A percentile compares a stretch with the other conserved stretches of the same genome.
phyloP scores from a whole-genome alignment of 2,113 vertebrate genomes.

The Apus apus region DNA sequence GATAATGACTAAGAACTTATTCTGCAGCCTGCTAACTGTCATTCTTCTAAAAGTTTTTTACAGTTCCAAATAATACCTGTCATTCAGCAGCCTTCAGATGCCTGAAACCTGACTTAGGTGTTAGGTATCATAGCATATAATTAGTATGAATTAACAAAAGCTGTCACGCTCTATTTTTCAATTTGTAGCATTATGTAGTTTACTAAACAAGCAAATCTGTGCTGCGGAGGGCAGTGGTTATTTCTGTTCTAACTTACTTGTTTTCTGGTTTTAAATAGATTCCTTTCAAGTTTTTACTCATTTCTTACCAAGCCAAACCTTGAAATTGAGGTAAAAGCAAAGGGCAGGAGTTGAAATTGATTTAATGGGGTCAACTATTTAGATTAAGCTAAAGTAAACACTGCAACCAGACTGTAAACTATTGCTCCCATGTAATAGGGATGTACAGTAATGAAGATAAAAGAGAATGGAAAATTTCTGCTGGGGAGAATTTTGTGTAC shows the following conservation, averaged over 20 bases:
- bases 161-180: conserved; percentile 20
- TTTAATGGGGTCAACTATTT: conserved; percentile 27
- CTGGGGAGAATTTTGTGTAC: neutral
- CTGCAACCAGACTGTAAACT: conserved; percentile 15
- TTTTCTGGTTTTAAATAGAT: conserved; percentile 1
- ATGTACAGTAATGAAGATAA: conserved; percentile 41
- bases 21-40: neutral
- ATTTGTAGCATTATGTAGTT: conserved; percentile 6
- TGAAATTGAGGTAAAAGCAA: conserved; percentile 27
- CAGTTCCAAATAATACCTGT: conserved; percentile 22
- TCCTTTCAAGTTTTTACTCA: conserved; percentile 20
- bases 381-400: conserved; percentile 51
- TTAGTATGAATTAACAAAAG: conserved; percentile 53
- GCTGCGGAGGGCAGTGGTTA: neutral
- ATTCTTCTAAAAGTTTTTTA: neutral
- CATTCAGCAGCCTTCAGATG: conserved; percentile 43
- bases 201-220: conserved; percentile 25
- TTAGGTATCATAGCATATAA: conserved; percentile 32
- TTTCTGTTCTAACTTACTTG: conserved; percentile 2
- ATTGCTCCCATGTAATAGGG: neutral
- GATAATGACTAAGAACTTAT: neutral
- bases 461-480: conserved; percentile 44
- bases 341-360: conserved; percentile 48
- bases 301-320: neutral
- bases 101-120: conserved; percentile 34